These are phyloP conservation scores for Pteruthius melanotis DNA, from an alignment of 2,113 vertebrate genomes.

Conservation along the genomic window DNA sequence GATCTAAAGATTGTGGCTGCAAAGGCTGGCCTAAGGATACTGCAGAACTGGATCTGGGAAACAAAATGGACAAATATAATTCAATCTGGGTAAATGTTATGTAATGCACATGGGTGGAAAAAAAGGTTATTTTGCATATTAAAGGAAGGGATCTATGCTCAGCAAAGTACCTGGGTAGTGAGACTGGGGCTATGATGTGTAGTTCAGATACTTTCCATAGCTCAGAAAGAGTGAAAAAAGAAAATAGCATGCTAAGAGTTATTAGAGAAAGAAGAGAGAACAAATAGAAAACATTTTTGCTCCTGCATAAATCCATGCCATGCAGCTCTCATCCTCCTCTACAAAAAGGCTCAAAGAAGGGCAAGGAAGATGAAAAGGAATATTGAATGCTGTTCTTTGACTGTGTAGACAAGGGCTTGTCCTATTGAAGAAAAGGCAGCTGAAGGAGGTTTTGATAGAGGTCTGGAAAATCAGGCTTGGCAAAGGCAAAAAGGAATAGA, in stretches of 20 bases:
- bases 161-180: not conserved
- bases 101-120: not conserved
- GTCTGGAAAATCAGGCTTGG: not conserved
- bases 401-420: not conserved
- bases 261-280: not conserved
- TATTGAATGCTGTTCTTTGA: not conserved
- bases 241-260: not conserved
- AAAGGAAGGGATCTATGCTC: not conserved
- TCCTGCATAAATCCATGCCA: not conserved
- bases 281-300: not conserved
- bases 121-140: not conserved
- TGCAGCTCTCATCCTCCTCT: not conserved
- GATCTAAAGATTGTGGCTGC: not conserved
- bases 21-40: not conserved
- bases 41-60: not conserved
- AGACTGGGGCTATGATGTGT: not conserved
- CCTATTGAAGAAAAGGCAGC: not conserved
- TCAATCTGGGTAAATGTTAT: not conserved
- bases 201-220: not conserved
- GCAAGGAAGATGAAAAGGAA: not conserved
- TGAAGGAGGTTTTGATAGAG: conserved; percentile 1
- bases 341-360: not conserved
- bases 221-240: not conserved
- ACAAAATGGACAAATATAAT: not conserved
- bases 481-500: not conserved